A percentile compares a stretch with the other conserved stretches of the same genome.
Evolutionary conservation across 1,140 invertebrate species (phyloP).

Genomic region (Laodelphax striatellus): DNA sequence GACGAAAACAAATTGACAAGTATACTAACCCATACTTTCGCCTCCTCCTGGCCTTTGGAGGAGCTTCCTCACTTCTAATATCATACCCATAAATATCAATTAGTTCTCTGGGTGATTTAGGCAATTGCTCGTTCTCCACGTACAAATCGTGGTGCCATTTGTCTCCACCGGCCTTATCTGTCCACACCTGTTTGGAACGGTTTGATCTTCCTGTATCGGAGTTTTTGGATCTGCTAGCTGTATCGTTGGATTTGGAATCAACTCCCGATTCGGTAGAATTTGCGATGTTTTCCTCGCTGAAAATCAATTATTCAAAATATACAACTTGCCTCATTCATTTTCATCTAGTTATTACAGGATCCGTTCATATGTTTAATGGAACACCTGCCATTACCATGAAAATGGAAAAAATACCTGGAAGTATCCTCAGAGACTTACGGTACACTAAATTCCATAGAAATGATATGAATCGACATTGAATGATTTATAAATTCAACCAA

Average conservation of each 20-base stretch:
- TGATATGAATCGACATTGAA: no score
- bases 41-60: constrained; percentile 71
- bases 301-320: no score
- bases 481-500: no score
- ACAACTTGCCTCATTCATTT: no score
- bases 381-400: no score
- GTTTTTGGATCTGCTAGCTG: constrained; percentile 28
- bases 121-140: constrained; percentile 66
- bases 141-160: constrained; percentile 87
- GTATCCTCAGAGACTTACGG: no score
- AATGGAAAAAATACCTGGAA: no score
- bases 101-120: constrained; percentile 79
- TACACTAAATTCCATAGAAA: no score
- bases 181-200: constrained; percentile 37
- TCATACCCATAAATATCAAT: constrained; percentile 88
- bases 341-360: no score
- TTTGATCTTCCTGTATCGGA: no score
- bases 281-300: constrained; percentile 28
- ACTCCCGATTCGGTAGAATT: constrained; percentile 31
- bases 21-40: constrained; percentile 64
- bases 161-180: constrained; percentile 42
- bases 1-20: no score
- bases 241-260: constrained; percentile 20
- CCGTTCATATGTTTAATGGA: no score
- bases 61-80: constrained; percentile 82